These are phyloP conservation scores for Ichneumoninae sp. DNA, from an alignment of 2,888 invertebrate species.

Conservation along the genomic window DNA sequence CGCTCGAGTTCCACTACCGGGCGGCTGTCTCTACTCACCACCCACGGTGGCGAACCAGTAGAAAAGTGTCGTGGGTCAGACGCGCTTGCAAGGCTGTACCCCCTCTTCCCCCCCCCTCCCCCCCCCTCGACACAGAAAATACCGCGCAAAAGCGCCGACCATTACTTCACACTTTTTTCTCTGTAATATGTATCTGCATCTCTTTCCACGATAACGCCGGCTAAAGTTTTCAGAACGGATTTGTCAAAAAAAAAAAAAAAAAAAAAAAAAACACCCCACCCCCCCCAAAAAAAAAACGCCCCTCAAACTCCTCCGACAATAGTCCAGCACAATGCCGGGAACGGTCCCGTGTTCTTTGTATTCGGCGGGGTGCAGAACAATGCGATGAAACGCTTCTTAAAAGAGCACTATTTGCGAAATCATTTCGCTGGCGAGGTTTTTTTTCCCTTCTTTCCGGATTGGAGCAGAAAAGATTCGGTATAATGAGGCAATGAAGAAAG, in stretches of 20 bases:
- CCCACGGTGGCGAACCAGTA: conserved; percentile 51
- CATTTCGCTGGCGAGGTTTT: conserved; percentile 31
- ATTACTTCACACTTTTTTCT: conserved; percentile 27
- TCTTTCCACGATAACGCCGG: conserved; percentile 26
- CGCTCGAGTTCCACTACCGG: conserved; percentile 50
- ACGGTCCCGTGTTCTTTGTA: conserved; percentile 43
- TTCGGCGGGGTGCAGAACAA: conserved; percentile 51
- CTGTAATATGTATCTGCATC: conserved; percentile 13
- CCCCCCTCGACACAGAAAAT: conserved; percentile 23
- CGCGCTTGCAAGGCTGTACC: neutral
- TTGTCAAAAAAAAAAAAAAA: neutral
- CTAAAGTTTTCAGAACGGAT: conserved; percentile 50
- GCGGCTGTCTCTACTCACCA: conserved; percentile 54
- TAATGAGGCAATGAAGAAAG: conserved; percentile 1
- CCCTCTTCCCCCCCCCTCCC: neutral
- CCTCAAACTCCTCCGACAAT: conserved; percentile 50
- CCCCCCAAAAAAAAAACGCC: conserved; percentile 38
- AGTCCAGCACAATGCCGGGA: conserved; percentile 39
- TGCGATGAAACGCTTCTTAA: conserved; percentile 50
- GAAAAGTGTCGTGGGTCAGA: conserved; percentile 60
- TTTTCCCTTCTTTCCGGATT: neutral
- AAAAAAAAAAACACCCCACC: conserved; percentile 14
- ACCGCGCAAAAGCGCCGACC: conserved; percentile 6
- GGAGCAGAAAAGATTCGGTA: conserved; percentile 6
- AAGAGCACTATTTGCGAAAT: conserved; percentile 40